Base-by-base conservation (phyloP, 2,888 invertebrate species). In the Zygothrica quintamaculata region DNA sequence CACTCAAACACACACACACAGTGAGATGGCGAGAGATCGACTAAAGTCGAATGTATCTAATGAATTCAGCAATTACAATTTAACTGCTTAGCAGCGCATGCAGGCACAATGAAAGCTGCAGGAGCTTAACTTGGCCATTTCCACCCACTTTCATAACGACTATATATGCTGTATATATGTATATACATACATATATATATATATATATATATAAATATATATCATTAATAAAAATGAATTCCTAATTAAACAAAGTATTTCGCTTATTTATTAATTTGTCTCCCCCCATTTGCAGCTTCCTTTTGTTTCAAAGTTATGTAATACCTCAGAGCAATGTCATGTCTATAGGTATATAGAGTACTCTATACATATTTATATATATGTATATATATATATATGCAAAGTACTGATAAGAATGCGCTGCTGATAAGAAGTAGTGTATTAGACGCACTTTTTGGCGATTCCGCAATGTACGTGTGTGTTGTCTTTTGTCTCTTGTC, bases 41-140 rank as follows among this genome's bases (percentile, higher is more conserved):
- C 2, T 15, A 15, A 18, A 22, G 2, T 22, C 58, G 59, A 61
- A 62, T 59, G 73, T 70, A 56, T 79, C 71, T 76, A 71, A 71
- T 76, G 39, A 62, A 68, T 71, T 34, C 48, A 58, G 52, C 70
- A 78, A 73, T 78, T 75, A 65, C 67, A 78, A 61, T 70, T 71
- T 56, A 52, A 58, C 51, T 68, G 74, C 13, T 55, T 55, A 70
- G 61, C 74, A 22, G 71, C 48, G 61, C 72, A 65, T 70, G 66
- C 62, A 77, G 57, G 25, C 11, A 15, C 33, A 36, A 56, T 56
- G 52, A 56, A 57, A 72, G 67, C 42, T 46, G 8, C 37, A 61
- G 53, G 57, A 66, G 61, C 48, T 66, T 15, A 50, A 65, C 9
- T 53, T 46, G 56, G 68, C 37, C 52, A 64, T 55, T 47, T 44